Evolutionary conservation across 2,113 vertebrate genomes (phyloP).

Genomic region (Amazona vittata): DNA sequence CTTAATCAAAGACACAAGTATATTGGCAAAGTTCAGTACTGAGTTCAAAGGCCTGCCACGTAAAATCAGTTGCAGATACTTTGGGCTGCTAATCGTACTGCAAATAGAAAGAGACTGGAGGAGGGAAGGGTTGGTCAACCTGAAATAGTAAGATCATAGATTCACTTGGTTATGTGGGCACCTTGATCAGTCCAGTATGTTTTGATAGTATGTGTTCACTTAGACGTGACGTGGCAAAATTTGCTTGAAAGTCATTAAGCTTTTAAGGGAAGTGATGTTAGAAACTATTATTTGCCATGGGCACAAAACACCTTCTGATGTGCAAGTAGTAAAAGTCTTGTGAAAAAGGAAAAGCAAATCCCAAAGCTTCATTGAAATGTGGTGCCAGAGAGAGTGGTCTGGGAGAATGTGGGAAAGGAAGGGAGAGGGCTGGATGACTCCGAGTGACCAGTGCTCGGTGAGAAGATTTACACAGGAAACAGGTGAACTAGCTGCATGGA

Average conservation of each 20-base stretch:
- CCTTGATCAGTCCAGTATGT: not conserved
- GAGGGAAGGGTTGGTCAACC: not conserved
- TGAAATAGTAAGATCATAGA: not conserved
- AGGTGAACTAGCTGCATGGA: not conserved
- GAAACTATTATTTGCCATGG: not conserved
- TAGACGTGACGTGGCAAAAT: not conserved
- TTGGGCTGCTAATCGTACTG: not conserved
- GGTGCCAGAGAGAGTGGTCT: not conserved
- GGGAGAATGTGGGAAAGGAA: not conserved
- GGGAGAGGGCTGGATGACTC: not conserved
- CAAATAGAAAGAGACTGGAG: not conserved
- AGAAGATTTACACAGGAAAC: not conserved
- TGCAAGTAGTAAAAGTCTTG: not conserved
- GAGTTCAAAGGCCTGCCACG: conserved; percentile 31
- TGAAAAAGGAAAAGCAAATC: not conserved
- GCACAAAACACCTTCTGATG: not conserved
- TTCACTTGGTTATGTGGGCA: accelerated
- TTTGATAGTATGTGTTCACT: not conserved
- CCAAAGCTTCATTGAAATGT: accelerated
- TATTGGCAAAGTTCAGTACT: not conserved
- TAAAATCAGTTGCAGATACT: not conserved
- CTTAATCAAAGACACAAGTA: not conserved
- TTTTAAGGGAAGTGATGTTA: accelerated
- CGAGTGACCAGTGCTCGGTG: not conserved
- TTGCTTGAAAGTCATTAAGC: not conserved